phyloP scores from a whole-genome alignment of 2,888 invertebrate species.

The Tanaodytes sp. region DNA sequence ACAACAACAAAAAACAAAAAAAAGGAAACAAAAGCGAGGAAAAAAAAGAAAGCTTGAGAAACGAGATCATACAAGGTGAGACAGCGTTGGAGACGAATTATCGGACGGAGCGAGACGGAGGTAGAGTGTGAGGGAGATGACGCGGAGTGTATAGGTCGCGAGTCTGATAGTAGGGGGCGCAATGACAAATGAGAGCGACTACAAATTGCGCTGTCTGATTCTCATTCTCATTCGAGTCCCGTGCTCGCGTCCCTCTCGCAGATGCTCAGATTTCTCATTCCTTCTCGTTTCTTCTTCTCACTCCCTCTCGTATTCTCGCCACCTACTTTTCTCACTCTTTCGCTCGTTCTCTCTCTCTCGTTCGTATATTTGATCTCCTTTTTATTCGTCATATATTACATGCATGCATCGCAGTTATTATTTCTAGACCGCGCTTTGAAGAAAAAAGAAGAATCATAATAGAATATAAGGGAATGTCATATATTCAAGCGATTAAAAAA shows the following conservation, averaged over 20 bases:
- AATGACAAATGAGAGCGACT: conserved; percentile 70
- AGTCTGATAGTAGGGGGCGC: conserved; percentile 58
- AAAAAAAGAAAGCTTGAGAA: conserved; percentile 32
- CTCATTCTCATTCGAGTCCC: conserved; percentile 67
- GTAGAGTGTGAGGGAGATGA: conserved; percentile 23
- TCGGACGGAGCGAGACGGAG: conserved; percentile 32
- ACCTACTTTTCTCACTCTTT: too few relatives aligned
- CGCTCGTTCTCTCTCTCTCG: conserved; percentile 52
- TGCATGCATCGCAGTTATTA: conserved; percentile 50
- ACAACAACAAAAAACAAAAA: too few relatives aligned
- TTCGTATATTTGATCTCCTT: conserved; percentile 58
- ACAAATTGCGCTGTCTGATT: conserved; percentile 69
- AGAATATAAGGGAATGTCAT: conserved; percentile 50
- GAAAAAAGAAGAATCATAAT: conserved; percentile 45
- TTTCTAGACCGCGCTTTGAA: conserved; percentile 48
- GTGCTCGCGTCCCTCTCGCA: conserved; percentile 61
- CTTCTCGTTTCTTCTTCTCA: conserved; percentile 42
- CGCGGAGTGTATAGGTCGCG: conserved; percentile 45
- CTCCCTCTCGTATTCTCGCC: too few relatives aligned
- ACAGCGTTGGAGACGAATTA: conserved; percentile 46
- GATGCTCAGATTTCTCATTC: conserved; percentile 47
- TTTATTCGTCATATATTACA: conserved; percentile 51
- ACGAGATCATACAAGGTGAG: conserved; percentile 52
- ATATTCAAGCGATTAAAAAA: conserved; percentile 46
- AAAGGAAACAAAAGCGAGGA: neutral